Conservation (phyloP, 2,113 vertebrate species). For the Erythrolamprus reginae region DNA sequence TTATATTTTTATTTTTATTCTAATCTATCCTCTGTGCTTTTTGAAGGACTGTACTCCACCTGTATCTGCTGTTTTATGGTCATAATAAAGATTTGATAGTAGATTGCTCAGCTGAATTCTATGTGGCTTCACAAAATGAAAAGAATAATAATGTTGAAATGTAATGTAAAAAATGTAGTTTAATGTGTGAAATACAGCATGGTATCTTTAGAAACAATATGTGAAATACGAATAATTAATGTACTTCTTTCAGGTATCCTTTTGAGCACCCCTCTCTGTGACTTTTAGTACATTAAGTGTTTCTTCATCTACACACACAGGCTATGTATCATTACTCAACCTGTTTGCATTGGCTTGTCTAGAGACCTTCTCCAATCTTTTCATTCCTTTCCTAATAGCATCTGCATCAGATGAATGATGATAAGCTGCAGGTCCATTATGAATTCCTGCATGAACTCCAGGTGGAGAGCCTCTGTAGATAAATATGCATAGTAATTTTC, state of each 20-base stretch:
- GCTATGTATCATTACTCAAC: conserved; percentile 56
- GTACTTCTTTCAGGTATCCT: background rate
- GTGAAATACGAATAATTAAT: background rate
- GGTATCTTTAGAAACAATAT: background rate
- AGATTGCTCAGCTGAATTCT: background rate
- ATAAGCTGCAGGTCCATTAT: conserved; percentile 66
- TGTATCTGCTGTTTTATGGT: background rate
- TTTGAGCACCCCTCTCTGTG: background rate
- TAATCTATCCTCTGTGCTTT: background rate
- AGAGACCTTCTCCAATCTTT: conserved; percentile 79
- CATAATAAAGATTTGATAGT: background rate
- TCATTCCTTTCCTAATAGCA: conserved; percentile 77
- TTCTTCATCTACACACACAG: conserved; percentile 45
- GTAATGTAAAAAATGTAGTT: background rate
- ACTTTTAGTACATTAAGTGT: conserved; percentile 7
- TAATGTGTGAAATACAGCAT: background rate
- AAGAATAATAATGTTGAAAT: background rate
- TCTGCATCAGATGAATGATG: conserved; percentile 66
- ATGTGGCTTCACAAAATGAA: background rate
- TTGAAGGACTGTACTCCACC: background rate
- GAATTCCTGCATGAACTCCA: conserved; percentile 69
- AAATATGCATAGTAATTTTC: conserved; percentile 59
- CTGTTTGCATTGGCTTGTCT: conserved; percentile 74
- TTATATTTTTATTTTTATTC: background rate
- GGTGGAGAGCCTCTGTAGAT: conserved; percentile 66